Evolutionary conservation across 2,113 vertebrate genomes (phyloP), one percentile per base, ranked within the genome.

Genomic region (Bolborhynchus lineola): DNA sequence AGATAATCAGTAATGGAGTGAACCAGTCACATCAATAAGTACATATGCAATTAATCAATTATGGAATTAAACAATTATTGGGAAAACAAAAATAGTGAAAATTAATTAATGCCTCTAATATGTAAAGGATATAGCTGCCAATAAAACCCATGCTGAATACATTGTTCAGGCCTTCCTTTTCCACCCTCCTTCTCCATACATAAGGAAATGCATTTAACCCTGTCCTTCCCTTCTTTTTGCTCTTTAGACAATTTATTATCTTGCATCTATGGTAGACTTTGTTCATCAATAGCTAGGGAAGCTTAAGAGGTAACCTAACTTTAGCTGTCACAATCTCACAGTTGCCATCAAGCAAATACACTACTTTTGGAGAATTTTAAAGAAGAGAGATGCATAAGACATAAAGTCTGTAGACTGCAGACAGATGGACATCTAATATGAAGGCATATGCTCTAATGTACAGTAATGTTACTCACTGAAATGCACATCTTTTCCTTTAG

Each of bases 31-130:
- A 25, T 79, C 57, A 76, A 72, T 76, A 92, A 84, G 39, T 71
- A 87, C 49, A 55, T 47, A 89, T 20, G n/a, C 14, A 82, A 89
- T 87, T 24, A 87, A 87, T 79, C 83, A 89, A 82, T 39, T 67
- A 63, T 3, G 16, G 20, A 29, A 91, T 84, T 39, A 87, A 91
- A 63, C 50, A 70, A 68, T 89, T 82, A 79, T 16, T 75, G 44
- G 14, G 14, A 75, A 87, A 91, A 91, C 46, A 79, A 91, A 95
- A 95, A 50, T 35, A 68, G 13, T 29, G 28, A 46, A 52, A 95
- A 85, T 52, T 82, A 90, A 83, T 80, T 90, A 50, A 47, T 50
- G 39, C 35, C 16, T 55, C 44, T 52, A 71, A 68, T 44, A 79
- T 16, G 5, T 41, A 82, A 92, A 35, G 5, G 60, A 50, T n/a